phyloP scores from a whole-genome alignment of 2,113 vertebrate genomes.

The Climacteris rufus region DNA sequence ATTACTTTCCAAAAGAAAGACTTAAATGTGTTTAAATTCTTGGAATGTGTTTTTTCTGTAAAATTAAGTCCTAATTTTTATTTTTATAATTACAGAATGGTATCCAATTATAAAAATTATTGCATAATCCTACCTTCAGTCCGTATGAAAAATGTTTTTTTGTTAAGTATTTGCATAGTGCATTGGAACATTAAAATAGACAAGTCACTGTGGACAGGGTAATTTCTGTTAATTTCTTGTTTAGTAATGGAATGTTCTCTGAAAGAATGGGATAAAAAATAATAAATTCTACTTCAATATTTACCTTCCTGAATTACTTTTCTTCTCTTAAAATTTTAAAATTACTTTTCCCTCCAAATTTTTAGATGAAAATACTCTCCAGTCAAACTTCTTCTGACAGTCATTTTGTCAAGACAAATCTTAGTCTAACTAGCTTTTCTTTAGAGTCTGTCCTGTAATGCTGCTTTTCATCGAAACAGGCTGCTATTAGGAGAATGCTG shows the following conservation, averaged over 20 bases:
- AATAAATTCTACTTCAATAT: not conserved
- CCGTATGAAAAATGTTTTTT: not conserved
- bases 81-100: not conserved
- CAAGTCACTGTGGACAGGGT: not conserved
- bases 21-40: not conserved
- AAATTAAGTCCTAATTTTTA: not conserved
- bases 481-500: not conserved
- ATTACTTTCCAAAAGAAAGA: not conserved
- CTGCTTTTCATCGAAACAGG: not conserved
- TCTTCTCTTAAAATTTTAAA: not conserved
- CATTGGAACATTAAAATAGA: not conserved
- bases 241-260: not conserved
- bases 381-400: not conserved
- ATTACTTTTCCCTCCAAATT: not conserved
- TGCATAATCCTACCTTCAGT: not conserved
- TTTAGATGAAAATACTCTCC: not conserved
- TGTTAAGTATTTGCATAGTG: not conserved
- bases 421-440: not conserved
- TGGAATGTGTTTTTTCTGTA: not conserved
- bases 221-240: not conserved
- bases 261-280: not conserved
- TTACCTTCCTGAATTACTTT: not conserved
- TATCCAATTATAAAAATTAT: not conserved
- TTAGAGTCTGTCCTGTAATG: not conserved
- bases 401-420: conserved; percentile 2